Evolutionary conservation across 2,888 invertebrate genomes (phyloP).

Genomic region (Xanthorhoe spadicearia): DNA sequence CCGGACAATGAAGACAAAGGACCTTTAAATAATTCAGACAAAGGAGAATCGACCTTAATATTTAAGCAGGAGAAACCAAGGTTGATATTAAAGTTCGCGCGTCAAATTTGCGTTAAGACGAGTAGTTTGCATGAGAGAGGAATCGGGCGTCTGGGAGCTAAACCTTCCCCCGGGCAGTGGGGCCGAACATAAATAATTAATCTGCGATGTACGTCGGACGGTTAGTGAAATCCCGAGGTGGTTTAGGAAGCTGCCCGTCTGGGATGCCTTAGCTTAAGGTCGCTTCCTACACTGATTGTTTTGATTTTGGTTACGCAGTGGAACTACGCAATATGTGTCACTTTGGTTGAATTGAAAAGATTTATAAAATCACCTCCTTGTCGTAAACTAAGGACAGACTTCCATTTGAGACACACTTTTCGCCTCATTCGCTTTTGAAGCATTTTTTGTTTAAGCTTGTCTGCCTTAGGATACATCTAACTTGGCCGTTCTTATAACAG

Average conservation of each 20-base stretch:
- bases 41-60: constrained; percentile 76
- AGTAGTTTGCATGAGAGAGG: constrained; percentile 82
- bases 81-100: constrained; percentile 76
- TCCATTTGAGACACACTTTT: no score
- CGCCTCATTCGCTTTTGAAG: no score
- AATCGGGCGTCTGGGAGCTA: constrained; percentile 80
- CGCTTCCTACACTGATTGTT: constrained; percentile 52
- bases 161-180: constrained; percentile 72
- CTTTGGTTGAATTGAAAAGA: no score
- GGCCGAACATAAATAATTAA: constrained; percentile 82
- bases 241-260: constrained; percentile 62
- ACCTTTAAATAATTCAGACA: constrained; percentile 78
- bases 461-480: no score
- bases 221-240: constrained; percentile 75
- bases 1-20: constrained; percentile 82
- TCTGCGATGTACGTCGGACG: constrained; percentile 78
- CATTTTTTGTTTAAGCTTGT: no score
- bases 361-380: no score
- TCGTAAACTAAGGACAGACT: no score
- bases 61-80: constrained; percentile 65
- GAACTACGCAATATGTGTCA: background rate
- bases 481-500: no score
- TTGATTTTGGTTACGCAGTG: constrained; percentile 24
- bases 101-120: constrained; percentile 80
- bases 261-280: constrained; percentile 48